Evolutionary conservation across 1,140 invertebrate species (phyloP).

Genomic region (Coptotermes formosanus): DNA sequence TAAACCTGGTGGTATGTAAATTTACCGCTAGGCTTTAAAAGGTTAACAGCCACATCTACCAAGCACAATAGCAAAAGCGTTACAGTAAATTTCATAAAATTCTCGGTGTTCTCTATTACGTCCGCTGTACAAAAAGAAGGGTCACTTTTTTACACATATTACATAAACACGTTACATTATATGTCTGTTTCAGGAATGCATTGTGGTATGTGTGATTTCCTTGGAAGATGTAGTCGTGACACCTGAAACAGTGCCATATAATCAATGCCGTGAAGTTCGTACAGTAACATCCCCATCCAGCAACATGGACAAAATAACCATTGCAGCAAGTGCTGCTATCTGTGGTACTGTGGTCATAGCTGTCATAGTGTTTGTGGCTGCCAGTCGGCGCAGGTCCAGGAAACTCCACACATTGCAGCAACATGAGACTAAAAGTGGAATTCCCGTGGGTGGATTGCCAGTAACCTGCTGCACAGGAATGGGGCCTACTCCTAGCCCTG

Average conservation of each 20-base stretch:
- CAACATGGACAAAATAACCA: constrained; percentile 93
- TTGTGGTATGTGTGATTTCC: constrained; percentile 88
- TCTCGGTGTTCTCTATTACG: too few species aligned
- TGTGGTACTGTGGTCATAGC: constrained; percentile 83
- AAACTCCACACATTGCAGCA: constrained; percentile 70
- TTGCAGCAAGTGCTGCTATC: constrained; percentile 88
- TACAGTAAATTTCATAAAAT: too few species aligned
- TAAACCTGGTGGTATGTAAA: too few species aligned
- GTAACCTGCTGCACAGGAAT: constrained; percentile 72
- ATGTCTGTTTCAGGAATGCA: constrained; percentile 69
- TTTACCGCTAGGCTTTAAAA: too few species aligned
- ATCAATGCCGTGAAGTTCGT: constrained; percentile 84
- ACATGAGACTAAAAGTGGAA: constrained; percentile 55
- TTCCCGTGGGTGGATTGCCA: constrained; percentile 66
- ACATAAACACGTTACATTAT: not conserved
- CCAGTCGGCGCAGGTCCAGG: constrained; percentile 69
- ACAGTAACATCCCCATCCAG: constrained; percentile 76
- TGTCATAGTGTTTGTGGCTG: constrained; percentile 82
- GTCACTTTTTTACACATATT: too few species aligned
- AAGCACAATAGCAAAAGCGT: too few species aligned
- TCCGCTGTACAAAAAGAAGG: too few species aligned
- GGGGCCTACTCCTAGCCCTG: constrained; percentile 69
- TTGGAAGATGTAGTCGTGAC: constrained; percentile 82
- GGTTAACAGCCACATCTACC: too few species aligned
- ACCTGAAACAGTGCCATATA: constrained; percentile 79